Evolutionary conservation across 1,140 invertebrate genomes (phyloP).

Genomic region (Zaprionus taronus): DNA sequence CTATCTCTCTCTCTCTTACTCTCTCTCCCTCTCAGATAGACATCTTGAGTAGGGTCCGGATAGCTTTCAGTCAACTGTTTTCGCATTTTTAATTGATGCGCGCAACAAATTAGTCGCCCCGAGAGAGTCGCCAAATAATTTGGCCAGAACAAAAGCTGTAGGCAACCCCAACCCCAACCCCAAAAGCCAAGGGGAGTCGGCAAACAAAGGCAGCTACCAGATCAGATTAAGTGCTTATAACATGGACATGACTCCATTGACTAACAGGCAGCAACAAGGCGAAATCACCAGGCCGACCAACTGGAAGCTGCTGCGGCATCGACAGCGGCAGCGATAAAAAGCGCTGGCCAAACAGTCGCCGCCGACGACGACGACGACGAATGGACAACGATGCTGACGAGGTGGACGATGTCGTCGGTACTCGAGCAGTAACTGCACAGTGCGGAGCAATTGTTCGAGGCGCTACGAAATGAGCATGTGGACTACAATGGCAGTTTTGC

Average conservation of each 20-base stretch:
- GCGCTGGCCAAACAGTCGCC: conserved; percentile 38
- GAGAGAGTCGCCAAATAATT: conserved; percentile 70
- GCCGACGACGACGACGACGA: conserved; percentile 26
- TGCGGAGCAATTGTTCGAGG: background rate
- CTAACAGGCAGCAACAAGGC: conserved; percentile 52
- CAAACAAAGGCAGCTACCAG: conserved; percentile 65
- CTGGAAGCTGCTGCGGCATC: conserved; percentile 20
- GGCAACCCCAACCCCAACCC: background rate
- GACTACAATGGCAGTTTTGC: background rate
- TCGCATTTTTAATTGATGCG: conserved; percentile 69
- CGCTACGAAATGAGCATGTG: background rate
- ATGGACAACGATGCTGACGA: conserved; percentile 49
- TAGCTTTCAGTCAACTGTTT: conserved; percentile 75
- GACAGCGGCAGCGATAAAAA: conserved; percentile 31
- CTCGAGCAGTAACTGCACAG: background rate
- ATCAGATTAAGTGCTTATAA: conserved; percentile 82
- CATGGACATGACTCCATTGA: conserved; percentile 82
- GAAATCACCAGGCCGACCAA: conserved; percentile 26
- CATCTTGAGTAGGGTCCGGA: conserved; percentile 78
- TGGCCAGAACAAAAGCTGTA: conserved; percentile 11
- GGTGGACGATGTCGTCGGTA: conserved; percentile 3
- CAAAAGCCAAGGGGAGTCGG: conserved; percentile 29
- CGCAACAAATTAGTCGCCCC: conserved; percentile 69
- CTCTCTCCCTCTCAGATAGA: conserved; percentile 58
- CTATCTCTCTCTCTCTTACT: background rate